phyloP scores from a whole-genome alignment of 1,140 invertebrate species.

The Mizuhopecten yessoensis region DNA sequence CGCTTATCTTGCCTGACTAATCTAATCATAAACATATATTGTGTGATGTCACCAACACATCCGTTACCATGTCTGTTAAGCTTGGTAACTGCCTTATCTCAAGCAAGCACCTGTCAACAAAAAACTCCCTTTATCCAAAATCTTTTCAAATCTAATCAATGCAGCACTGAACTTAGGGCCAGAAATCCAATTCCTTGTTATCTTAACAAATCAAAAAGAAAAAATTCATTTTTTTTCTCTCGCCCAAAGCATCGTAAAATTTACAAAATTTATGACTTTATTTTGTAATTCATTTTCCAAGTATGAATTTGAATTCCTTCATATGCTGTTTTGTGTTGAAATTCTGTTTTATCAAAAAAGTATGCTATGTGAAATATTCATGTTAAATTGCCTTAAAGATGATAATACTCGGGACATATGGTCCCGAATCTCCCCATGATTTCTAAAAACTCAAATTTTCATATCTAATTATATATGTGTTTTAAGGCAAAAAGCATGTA shows the following conservation, averaged over 20 bases:
- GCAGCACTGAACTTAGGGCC: background rate
- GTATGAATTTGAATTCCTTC: too few species aligned
- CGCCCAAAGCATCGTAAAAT: background rate
- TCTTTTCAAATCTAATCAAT: conserved; percentile 33
- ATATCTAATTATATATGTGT: conserved; percentile 21
- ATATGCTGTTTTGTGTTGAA: too few species aligned
- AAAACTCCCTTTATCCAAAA: background rate
- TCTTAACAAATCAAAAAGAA: background rate
- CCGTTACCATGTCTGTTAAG: background rate
- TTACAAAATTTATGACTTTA: background rate
- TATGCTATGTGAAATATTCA: background rate
- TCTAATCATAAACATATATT: background rate
- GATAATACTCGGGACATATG: background rate
- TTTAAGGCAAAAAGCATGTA: conserved; percentile 6
- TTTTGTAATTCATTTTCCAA: background rate
- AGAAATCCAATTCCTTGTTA: background rate
- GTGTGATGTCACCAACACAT: background rate
- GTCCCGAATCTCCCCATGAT: background rate
- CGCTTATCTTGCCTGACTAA: background rate
- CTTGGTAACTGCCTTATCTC: background rate
- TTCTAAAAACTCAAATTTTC: conserved; percentile 27
- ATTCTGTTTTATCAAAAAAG: too few species aligned
- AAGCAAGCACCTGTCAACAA: conserved; percentile 31
- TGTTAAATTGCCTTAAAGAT: background rate
- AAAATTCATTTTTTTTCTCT: background rate